Base-by-base conservation (phyloP, 30 jellyfish, hydroid and myxozoan genomes). In the Haliclystus octoradiatus region DNA sequence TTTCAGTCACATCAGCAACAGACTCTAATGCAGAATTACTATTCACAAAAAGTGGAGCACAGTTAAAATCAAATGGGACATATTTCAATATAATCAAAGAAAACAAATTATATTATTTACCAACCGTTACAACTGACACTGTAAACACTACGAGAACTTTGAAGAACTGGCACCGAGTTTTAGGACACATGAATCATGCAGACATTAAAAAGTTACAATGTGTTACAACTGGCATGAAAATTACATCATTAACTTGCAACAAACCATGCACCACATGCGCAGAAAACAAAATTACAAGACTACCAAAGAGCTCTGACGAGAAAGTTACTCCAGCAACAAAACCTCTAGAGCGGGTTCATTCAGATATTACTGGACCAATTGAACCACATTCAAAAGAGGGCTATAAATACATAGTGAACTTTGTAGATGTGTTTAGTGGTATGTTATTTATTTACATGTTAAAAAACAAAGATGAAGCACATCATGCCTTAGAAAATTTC, bases 171-270 rank as follows among this genome's bases (percentile, higher is more conserved):
- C 92, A 81, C 74, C 60, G 25, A 66, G 35, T 73, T 15, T 49
- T 63, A 27, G 90, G 90, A 7, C 94, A 81, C 46, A 57, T 85
- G 30, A 82, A 82, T 64, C n/a, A 40, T 33, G 47, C 30, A 35
- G 94, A 65, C 69, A 34, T 81, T 13, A 19, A 29, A 28, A 73
- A 68, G 73, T 57, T 81, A 31, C 84, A 73, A 73, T n/a, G 31
- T 23, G 92, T 74, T 13, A 83, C 62, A 3, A 47, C 50, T 52
- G 89, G 93, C 7, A 80, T 72, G 89, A 63, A 63, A 49, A 75
- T 75, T 23, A 52, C 80, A 2, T 7, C 51, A 49, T 22, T 72
- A 23, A 74, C 60, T 22, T 26, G 62, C 70, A 63, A 64, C 0
- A 50, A 31, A 34, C 2, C 72, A 24, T 75, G 86, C 69, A 14